Evolutionary conservation across 2,113 vertebrate genomes (phyloP).

Genomic region (Dasyurus viverrinus): DNA sequence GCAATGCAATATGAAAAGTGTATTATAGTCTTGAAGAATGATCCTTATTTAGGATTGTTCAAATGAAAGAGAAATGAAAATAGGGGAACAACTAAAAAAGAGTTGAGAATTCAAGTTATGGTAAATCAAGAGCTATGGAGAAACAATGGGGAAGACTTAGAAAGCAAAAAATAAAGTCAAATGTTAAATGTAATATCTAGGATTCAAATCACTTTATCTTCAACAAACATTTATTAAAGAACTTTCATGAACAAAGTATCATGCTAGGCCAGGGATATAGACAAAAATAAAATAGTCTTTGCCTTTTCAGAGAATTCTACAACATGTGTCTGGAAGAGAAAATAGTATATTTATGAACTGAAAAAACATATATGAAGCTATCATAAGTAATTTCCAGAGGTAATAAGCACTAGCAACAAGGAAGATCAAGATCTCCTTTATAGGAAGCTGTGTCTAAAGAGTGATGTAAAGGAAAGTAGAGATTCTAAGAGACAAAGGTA

Average conservation of each 20-base stretch:
- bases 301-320: background rate
- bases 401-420: background rate
- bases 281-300: background rate
- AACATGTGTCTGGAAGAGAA: background rate
- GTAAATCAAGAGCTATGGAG: background rate
- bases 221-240: background rate
- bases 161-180: background rate
- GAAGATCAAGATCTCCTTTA: background rate
- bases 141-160: background rate
- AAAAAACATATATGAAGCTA: background rate
- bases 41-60: background rate
- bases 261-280: background rate
- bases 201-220: background rate
- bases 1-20: background rate
- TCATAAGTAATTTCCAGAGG: background rate
- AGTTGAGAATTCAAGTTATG: background rate
- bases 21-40: background rate
- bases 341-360: background rate
- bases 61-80: background rate
- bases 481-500: background rate
- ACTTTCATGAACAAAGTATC: background rate
- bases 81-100: background rate
- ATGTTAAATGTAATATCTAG: background rate
- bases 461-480: background rate
- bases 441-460: background rate